Conservation (phyloP, 1,140 invertebrate genomes). For the Caerostris darwini region DNA sequence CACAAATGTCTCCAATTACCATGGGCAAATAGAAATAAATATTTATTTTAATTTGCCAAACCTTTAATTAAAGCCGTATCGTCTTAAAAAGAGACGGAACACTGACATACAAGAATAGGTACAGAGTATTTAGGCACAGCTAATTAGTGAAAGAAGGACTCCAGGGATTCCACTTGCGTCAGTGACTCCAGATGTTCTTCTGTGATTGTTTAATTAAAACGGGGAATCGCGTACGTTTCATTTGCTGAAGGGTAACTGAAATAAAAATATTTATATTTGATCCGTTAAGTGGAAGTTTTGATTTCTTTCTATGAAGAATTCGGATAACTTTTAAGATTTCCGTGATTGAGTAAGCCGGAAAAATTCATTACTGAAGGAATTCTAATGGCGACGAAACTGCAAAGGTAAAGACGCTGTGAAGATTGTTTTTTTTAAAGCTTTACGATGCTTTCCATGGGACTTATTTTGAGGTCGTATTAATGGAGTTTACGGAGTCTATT, state of each 20-base stretch:
- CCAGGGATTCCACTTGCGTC: background rate
- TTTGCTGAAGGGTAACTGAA: background rate
- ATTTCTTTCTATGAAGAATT: background rate
- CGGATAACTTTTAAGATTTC: background rate
- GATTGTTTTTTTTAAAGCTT: background rate
- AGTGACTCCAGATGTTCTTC: slow-evolving; percentile 9
- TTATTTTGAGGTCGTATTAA: background rate
- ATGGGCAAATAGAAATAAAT: too few relatives aligned
- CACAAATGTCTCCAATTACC: too few relatives aligned
- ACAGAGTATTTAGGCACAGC: background rate
- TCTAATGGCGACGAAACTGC: background rate
- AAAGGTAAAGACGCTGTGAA: background rate
- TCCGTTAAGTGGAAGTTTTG: background rate
- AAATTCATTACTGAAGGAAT: background rate
- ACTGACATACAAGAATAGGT: too few relatives aligned
- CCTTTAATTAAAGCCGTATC: too few relatives aligned
- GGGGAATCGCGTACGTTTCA: background rate
- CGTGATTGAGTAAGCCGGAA: background rate
- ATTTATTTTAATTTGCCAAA: too few relatives aligned
- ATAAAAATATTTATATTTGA: background rate
- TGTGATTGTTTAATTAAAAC: background rate
- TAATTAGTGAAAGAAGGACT: slow-evolving; percentile 3
- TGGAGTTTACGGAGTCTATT: background rate
- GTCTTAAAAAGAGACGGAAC: too few relatives aligned
- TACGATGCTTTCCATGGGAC: background rate